phyloP scores from a whole-genome alignment of 2,888 invertebrate species.

The Xylota sylvarum region DNA sequence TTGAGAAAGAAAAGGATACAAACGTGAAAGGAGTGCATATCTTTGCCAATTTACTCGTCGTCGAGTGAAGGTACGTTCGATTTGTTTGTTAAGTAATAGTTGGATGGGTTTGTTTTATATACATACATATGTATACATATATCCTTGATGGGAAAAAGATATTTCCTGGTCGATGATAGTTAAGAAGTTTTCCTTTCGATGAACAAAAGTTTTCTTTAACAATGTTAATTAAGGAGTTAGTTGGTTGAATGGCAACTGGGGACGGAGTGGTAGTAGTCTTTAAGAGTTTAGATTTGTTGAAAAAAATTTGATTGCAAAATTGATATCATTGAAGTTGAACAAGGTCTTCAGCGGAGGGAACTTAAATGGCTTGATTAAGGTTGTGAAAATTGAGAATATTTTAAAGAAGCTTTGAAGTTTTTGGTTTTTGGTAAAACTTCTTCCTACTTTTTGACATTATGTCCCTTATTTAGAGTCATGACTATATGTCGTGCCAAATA shows the following conservation, averaged over 20 bases:
- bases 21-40: not conserved
- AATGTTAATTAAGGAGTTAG: constrained; percentile 52
- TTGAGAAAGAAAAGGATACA: constrained; percentile 15
- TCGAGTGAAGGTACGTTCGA: constrained; percentile 11
- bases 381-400: no score
- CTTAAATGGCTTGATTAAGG: no score
- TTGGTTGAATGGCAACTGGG: constrained; percentile 7
- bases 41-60: constrained; percentile 15
- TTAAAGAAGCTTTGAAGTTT: no score
- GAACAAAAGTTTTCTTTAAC: constrained; percentile 31
- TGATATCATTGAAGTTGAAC: not conserved
- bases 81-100: constrained; percentile 13
- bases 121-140: no score
- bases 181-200: constrained; percentile 33
- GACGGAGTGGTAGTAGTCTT: not conserved
- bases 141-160: not conserved
- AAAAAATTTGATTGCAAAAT: not conserved
- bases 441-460: no score
- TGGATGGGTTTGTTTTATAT: no score
- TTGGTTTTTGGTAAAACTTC: no score
- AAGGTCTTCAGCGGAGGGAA: no score
- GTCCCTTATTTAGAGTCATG: no score
- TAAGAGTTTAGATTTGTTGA: not conserved
- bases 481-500: no score
- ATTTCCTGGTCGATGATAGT: constrained; percentile 26